A percentile compares a stretch with the other conserved stretches of the same genome.
Evolutionary conservation across 1,140 invertebrate genomes (phyloP).

Genomic region (Eufriesea mexicana): DNA sequence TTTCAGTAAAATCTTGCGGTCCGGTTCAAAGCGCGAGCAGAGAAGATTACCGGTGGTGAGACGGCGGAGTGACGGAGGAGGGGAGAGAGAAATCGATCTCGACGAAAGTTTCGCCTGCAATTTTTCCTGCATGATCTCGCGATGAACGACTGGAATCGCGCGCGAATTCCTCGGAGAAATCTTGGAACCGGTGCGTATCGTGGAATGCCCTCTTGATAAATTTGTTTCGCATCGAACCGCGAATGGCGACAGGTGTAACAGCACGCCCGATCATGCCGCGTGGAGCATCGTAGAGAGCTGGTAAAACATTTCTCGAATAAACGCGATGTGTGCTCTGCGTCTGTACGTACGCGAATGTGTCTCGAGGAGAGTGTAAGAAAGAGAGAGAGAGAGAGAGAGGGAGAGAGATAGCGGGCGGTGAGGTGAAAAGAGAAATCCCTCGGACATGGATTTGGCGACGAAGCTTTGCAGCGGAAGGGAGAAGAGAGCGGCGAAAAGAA

Average conservation of each 20-base stretch:
- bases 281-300: no score
- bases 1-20: background rate
- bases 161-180: conserved; percentile 77
- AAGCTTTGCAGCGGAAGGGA: background rate
- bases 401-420: no score
- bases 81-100: conserved; percentile 32
- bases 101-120: conserved; percentile 59
- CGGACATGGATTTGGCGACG: background rate
- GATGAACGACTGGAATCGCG: conserved; percentile 63
- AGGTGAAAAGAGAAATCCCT: no score
- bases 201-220: conserved; percentile 71
- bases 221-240: conserved; percentile 74
- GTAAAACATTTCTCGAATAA: no score
- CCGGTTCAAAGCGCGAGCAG: background rate
- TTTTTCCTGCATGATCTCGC: conserved; percentile 66
- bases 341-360: no score
- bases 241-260: no score
- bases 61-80: background rate
- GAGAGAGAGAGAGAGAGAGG: conserved; percentile 2
- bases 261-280: no score
- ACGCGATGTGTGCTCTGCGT: no score
- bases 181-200: conserved; percentile 73
- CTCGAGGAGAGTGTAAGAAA: no score
- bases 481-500: background rate
- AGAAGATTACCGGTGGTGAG: background rate